Conservation (phyloP, 2,888 invertebrate species). For the Hermodice carunculata region DNA sequence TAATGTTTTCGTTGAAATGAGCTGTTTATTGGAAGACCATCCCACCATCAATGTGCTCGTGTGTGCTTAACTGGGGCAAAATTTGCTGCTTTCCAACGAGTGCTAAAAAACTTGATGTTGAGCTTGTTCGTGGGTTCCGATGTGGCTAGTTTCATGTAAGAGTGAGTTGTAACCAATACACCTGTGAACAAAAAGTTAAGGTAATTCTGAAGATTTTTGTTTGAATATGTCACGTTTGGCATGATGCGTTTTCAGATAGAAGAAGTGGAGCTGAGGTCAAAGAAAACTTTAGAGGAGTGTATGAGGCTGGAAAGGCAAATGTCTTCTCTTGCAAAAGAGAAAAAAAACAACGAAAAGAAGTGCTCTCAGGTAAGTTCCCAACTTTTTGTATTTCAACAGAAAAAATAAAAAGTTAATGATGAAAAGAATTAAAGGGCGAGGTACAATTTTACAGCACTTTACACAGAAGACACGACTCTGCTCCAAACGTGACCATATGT, state of each 20-base stretch:
- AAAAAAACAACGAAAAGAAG: slow-evolving; percentile 48
- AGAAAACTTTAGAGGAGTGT: slow-evolving; percentile 31
- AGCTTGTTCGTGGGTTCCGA: too few species aligned
- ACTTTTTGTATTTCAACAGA: neutral
- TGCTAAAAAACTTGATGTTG: neutral
- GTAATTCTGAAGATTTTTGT: neutral
- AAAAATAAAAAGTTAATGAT: neutral
- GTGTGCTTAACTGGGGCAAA: neutral
- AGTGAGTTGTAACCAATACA: neutral
- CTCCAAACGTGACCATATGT: too few species aligned
- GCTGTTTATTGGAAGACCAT: too few species aligned
- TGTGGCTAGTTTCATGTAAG: too few species aligned
- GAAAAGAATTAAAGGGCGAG: too few species aligned
- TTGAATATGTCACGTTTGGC: neutral
- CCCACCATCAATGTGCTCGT: too few species aligned
- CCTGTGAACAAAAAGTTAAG: neutral
- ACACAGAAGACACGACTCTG: too few species aligned
- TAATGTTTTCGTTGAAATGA: too few species aligned
- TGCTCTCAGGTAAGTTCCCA: slow-evolving; percentile 52
- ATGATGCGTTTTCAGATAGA: slow-evolving; percentile 29
- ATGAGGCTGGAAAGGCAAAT: slow-evolving; percentile 27
- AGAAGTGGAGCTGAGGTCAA: slow-evolving; percentile 24
- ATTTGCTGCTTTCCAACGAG: neutral
- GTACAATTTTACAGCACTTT: too few species aligned
- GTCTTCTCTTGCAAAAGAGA: slow-evolving; percentile 31